Conservation (phyloP, 2,113 vertebrate genomes). For the Bambusicola thoracicus region DNA sequence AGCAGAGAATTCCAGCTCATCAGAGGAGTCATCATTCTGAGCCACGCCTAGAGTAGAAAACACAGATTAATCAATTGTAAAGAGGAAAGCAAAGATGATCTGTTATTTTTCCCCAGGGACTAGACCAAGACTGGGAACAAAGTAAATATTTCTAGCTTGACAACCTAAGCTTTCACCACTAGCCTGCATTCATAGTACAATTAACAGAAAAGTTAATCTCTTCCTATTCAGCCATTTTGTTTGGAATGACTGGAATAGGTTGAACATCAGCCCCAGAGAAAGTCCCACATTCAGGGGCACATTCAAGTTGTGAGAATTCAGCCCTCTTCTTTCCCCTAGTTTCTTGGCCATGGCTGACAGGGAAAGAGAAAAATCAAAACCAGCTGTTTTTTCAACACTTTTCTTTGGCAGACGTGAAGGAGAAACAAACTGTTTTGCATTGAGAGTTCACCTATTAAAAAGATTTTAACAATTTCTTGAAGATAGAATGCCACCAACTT, state of each 20-base stretch:
- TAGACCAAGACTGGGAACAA: background rate
- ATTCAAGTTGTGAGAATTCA: background rate
- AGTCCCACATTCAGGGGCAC: background rate
- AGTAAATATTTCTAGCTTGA: background rate
- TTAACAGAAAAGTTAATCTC: background rate
- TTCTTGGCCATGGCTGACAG: background rate
- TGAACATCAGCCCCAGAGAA: background rate
- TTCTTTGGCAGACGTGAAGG: background rate
- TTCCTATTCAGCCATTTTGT: background rate
- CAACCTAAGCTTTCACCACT: background rate
- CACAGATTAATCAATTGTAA: background rate
- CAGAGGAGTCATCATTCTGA: slow-evolving; percentile 75
- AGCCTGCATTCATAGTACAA: background rate
- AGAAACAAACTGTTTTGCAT: background rate
- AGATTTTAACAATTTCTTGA: background rate
- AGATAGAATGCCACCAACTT: background rate
- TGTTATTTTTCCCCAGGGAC: background rate
- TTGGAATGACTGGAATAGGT: background rate
- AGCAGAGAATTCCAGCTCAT: slow-evolving; percentile 71
- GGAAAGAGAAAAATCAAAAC: background rate
- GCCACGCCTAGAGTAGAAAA: slow-evolving; percentile 24
- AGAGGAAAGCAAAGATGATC: background rate
- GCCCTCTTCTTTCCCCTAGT: background rate
- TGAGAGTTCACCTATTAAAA: background rate
- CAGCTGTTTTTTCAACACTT: background rate